Base-by-base conservation (phyloP, 1,140 invertebrate genomes). In the Neomicropteryx cornuta region DNA sequence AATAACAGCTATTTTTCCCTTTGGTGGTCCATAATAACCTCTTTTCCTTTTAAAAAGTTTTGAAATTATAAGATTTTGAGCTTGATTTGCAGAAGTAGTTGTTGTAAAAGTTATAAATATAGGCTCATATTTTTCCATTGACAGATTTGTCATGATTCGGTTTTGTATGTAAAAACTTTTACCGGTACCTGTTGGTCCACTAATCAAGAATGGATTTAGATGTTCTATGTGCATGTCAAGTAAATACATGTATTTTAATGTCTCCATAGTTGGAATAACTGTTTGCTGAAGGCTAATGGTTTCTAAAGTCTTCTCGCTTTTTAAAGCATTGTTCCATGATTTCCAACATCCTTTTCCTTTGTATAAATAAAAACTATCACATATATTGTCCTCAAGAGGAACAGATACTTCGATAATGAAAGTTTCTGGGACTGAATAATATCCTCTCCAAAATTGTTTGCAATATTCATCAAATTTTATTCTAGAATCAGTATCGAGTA, bases 131-230 rank as follows among this genome's bases (percentile, higher is more conserved):
- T 73, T 56, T 2, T 87, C 75, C 44, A 82, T 73, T 43, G 79
- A 67, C 13, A 92, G 55, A 47, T 77, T 75, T 51, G 83, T 83
- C 74, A 89, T 81, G 41, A 94, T 63, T 51, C 85, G 76, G 52
- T 94, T 81, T 68, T 90, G 81, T 6, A 93, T 75, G 50, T 91
- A 94, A 46, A 84, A 83, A 46, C 79, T 91, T 66, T 97, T 97
- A 1, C 91, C 91, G 0, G 91, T 95, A 14, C 91, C 91, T 5
- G 91, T 93, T 2, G 87, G 85, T 1, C 92, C 92, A 11, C 90
- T 81, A 17, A 96, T 55, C 8, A 96, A 58, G 45, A 88, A 67
- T 5, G 84, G 77, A 40, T 77, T 75, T 33, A 72, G 69, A 53
- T 77, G 66, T 34, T 75, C 55, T 4, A 86, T 75, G 46, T 82